phyloP scores from a whole-genome alignment of 2,113 vertebrate species.

The Zingel zingel region DNA sequence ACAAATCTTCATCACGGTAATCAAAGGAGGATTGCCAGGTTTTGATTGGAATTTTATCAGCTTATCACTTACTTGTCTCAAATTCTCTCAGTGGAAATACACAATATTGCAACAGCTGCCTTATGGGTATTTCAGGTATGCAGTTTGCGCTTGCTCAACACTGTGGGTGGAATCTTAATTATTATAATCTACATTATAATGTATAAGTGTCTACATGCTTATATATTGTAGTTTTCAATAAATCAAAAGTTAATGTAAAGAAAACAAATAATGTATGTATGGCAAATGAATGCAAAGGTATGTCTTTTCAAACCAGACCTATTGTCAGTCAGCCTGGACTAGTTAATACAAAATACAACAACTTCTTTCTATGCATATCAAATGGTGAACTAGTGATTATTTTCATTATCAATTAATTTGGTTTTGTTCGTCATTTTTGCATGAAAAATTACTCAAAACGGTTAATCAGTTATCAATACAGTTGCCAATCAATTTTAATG shows the following conservation, averaged over 20 bases:
- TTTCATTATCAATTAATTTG: background rate
- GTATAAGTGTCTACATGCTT: background rate
- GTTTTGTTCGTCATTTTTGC: background rate
- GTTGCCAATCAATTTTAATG: no score
- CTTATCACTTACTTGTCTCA: conserved; percentile 12
- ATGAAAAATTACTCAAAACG: background rate
- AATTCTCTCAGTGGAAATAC: conserved; percentile 11
- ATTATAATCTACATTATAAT: background rate
- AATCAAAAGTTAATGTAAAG: background rate
- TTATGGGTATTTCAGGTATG: background rate
- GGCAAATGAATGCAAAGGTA: background rate
- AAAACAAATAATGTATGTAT: background rate
- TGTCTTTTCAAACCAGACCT: background rate
- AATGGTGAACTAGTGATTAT: background rate
- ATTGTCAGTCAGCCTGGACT: background rate
- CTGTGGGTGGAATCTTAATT: conserved; percentile 40
- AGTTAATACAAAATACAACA: background rate
- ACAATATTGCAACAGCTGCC: conserved; percentile 9
- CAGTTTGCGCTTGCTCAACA: background rate
- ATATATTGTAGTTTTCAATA: background rate
- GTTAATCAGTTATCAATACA: background rate
- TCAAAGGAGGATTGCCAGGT: conserved; percentile 11
- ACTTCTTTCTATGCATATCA: background rate
- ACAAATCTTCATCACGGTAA: conserved; percentile 7
- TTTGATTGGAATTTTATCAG: conserved; percentile 34